Conservation (phyloP, 30 jellyfish, hydroid and myxozoan genomes). For the Pseudorhiza aurosa region DNA sequence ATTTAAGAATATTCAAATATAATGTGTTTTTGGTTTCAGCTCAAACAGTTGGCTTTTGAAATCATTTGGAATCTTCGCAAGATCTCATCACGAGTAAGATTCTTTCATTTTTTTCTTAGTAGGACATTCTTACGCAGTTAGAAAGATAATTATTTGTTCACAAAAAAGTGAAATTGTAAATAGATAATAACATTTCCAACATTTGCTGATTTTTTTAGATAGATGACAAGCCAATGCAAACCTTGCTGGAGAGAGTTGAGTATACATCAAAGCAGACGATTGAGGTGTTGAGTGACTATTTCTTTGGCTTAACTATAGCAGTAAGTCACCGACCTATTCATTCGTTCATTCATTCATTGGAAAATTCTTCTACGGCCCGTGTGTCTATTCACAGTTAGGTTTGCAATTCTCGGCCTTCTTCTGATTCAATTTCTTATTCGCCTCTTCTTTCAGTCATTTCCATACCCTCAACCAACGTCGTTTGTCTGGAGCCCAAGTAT, state of each 20-base stretch:
- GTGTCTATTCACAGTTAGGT: too few species aligned
- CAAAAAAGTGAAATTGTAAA: neutral
- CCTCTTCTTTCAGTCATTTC: too few species aligned
- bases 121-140: neutral
- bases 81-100: neutral
- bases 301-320: neutral
- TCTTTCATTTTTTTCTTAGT: neutral
- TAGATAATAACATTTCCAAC: too few species aligned
- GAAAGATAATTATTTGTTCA: neutral
- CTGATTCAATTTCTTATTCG: too few species aligned
- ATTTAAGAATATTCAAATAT: neutral
- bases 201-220: neutral
- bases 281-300: neutral
- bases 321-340: too few species aligned
- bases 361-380: too few species aligned
- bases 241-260: conserved; percentile 5
- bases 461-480: too few species aligned
- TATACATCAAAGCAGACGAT: neutral
- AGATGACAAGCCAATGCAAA: neutral
- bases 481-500: too few species aligned
- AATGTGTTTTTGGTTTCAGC: neutral
- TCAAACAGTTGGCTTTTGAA: conserved; percentile 5
- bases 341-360: too few species aligned
- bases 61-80: neutral
- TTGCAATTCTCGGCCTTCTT: too few species aligned